phyloP scores from a whole-genome alignment of 1,140 invertebrate genomes.

The Drosophila ohnishii region DNA sequence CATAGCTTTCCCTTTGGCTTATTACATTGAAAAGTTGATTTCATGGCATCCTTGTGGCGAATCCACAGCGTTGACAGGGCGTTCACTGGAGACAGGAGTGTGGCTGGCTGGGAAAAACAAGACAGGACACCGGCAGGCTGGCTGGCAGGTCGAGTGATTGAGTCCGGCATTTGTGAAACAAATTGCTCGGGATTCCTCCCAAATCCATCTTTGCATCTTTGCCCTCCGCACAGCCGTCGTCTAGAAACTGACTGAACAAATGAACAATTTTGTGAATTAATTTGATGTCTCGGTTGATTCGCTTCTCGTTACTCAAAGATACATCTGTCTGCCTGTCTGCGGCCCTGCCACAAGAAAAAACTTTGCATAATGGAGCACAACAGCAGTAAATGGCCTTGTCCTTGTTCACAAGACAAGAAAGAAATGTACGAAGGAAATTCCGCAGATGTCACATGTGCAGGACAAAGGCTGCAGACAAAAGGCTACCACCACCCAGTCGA shows the following conservation, averaged over 20 bases:
- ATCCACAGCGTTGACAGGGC: slow-evolving; percentile 38
- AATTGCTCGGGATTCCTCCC: slow-evolving; percentile 54
- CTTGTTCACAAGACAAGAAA: slow-evolving; percentile 10
- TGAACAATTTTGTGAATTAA: slow-evolving; percentile 48
- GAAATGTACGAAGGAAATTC: slow-evolving; percentile 28
- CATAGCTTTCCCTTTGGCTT: slow-evolving; percentile 21
- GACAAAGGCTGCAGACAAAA: slow-evolving; percentile 44
- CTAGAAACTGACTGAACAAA: slow-evolving; percentile 33
- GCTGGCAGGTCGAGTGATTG: slow-evolving; percentile 48
- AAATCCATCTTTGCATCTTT: slow-evolving; percentile 36
- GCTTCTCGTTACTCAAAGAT: slow-evolving; percentile 36
- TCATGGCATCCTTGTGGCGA: slow-evolving; percentile 27
- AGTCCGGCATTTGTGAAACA: slow-evolving; percentile 63
- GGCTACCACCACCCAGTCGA: slow-evolving; percentile 27
- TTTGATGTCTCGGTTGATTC: slow-evolving; percentile 53
- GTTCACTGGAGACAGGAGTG: background rate
- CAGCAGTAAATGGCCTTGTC: slow-evolving; percentile 32
- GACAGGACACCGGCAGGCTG: slow-evolving; percentile 7
- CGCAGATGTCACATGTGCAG: slow-evolving; percentile 45
- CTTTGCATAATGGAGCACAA: slow-evolving; percentile 41
- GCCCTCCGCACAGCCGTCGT: background rate
- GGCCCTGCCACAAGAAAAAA: slow-evolving; percentile 13
- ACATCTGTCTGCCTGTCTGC: slow-evolving; percentile 32
- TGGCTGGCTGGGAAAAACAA: slow-evolving; percentile 6
- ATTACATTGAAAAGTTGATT: slow-evolving; percentile 48